Evolutionary conservation across 2,113 vertebrate species (phyloP).

Genomic region (Turnix velox): DNA sequence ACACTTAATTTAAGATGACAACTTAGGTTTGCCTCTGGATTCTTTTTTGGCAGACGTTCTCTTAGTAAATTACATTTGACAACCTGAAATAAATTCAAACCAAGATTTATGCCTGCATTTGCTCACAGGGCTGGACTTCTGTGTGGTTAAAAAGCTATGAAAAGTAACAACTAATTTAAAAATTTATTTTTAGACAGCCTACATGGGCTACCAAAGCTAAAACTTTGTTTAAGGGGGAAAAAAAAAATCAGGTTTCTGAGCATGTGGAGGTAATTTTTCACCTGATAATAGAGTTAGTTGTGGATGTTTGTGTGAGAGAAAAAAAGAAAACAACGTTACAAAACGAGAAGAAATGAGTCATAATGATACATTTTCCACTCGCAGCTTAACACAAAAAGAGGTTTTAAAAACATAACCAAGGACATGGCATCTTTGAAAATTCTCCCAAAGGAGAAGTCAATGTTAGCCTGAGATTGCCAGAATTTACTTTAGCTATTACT

Average conservation of each 20-base stretch:
- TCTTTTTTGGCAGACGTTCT: conserved; percentile 51
- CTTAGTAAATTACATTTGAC: conserved; percentile 70
- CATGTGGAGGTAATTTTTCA: conserved; percentile 9
- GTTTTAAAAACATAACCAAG: conserved; percentile 68
- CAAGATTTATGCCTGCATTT: conserved; percentile 61
- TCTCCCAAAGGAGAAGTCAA: conserved; percentile 69
- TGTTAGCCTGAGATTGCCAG: conserved; percentile 59
- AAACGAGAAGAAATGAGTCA: conserved; percentile 26
- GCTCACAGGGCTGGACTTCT: conserved; percentile 17
- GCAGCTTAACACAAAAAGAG: conserved; percentile 3
- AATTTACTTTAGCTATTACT: conserved; percentile 84
- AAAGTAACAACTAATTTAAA: conserved; percentile 48
- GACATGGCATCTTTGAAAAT: conserved; percentile 68
- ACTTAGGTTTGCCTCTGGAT: conserved; percentile 59
- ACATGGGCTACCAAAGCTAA: neutral
- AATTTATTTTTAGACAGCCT: conserved; percentile 13
- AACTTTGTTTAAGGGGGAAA: neutral
- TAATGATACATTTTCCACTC: conserved; percentile 12
- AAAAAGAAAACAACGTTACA: neutral
- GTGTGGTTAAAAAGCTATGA: conserved; percentile 17
- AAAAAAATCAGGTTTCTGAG: neutral
- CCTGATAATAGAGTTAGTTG: conserved; percentile 17
- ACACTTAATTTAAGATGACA: conserved; percentile 70
- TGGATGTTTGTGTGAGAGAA: conserved; percentile 5
- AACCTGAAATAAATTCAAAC: conserved; percentile 66